Conservation (phyloP, 2,888 invertebrate species). For the Calameuta idolon region DNA sequence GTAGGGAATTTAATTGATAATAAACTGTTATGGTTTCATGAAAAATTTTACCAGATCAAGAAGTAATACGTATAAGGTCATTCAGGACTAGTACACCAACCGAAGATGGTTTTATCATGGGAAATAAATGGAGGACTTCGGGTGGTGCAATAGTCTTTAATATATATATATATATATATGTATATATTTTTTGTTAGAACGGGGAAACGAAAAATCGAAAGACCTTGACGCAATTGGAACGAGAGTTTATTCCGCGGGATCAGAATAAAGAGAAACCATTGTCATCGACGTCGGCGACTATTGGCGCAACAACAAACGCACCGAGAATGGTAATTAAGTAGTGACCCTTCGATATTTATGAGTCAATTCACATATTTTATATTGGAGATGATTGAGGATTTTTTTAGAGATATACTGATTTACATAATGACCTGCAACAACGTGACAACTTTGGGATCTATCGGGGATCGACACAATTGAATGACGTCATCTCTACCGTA, state of each 20-base stretch:
- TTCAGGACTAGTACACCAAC: not conserved
- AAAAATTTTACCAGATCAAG: not conserved
- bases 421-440: not conserved
- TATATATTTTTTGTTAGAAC: not conserved
- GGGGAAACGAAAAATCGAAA: not conserved
- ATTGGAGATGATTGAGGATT: not conserved
- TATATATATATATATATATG: not conserved
- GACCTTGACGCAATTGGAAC: conserved; percentile 24
- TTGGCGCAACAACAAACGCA: not conserved
- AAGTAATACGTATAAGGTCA: not conserved
- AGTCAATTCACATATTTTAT: too few species aligned
- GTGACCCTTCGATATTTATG: too few species aligned
- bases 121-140: not conserved
- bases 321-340: not conserved
- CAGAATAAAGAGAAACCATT: not conserved
- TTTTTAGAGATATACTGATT: not conserved
- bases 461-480: not conserved
- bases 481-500: not conserved
- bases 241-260: conserved; percentile 19
- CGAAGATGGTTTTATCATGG: not conserved
- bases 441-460: not conserved
- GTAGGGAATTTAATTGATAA: not conserved
- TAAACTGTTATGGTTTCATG: not conserved
- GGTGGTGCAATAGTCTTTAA: not conserved
- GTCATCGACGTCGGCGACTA: not conserved